Evolutionary conservation across 2,113 vertebrate genomes (phyloP).

Genomic region (Apodemus speciosus): DNA sequence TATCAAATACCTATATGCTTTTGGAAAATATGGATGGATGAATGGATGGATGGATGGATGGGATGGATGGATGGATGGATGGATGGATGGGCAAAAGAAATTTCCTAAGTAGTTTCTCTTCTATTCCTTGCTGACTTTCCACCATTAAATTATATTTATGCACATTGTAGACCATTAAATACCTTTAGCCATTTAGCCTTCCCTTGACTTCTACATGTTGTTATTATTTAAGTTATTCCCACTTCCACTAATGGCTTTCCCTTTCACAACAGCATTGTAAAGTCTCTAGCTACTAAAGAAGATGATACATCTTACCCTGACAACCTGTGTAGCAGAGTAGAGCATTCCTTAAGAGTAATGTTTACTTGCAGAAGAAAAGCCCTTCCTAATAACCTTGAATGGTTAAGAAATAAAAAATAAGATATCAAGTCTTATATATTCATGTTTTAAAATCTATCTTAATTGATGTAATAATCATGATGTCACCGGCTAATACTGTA

Average conservation of each 20-base stretch:
- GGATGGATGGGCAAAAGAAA: background rate
- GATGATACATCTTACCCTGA: slow-evolving; percentile 37
- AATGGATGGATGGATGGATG: background rate
- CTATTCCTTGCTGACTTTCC: background rate
- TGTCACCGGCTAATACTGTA: background rate
- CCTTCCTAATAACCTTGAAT: slow-evolving; percentile 40
- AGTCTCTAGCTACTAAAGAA: slow-evolving; percentile 16
- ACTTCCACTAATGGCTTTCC: slow-evolving; percentile 25
- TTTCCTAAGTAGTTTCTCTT: slow-evolving; percentile 40
- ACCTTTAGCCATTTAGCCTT: slow-evolving; percentile 40
- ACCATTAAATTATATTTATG: slow-evolving; percentile 24
- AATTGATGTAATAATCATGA: background rate
- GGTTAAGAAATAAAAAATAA: background rate
- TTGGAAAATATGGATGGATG: background rate
- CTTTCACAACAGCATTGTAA: slow-evolving; percentile 29
- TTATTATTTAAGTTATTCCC: slow-evolving; percentile 9
- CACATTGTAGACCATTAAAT: background rate
- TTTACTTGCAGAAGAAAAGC: slow-evolving; percentile 8
- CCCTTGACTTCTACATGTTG: background rate
- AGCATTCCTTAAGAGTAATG: background rate
- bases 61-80: background rate
- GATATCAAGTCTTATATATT: background rate
- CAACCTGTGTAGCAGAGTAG: background rate
- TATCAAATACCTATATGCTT: slow-evolving; percentile 30
- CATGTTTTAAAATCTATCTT: slow-evolving; percentile 41